Percentiles rank a stretch among this genome's conserved stretches.
These are phyloP conservation scores for Murina feae DNA, from an alignment of 2,113 vertebrate genomes.

Conservation along the genomic window DNA sequence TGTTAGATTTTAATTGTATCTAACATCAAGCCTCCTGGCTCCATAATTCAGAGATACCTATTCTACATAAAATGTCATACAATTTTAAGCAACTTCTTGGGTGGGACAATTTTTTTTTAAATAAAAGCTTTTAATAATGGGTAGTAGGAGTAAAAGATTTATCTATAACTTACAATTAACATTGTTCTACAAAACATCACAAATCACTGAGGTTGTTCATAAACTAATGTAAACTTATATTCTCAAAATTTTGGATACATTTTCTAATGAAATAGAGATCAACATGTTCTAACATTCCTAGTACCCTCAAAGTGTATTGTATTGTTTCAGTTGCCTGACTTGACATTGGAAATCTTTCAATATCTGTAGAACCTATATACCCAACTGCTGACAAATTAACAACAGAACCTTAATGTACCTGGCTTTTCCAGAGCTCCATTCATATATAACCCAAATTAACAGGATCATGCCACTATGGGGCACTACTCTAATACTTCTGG, in stretches of 20 bases:
- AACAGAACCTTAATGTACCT: not conserved
- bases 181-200: not conserved
- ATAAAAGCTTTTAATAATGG: not conserved
- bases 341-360: not conserved
- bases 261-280: not conserved
- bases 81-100: not conserved
- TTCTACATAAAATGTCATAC: not conserved
- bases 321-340: not conserved
- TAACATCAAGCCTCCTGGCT: not conserved
- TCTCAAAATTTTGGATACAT: not conserved
- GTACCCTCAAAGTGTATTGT: not conserved
- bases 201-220: not conserved
- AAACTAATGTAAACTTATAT: not conserved
- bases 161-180: not conserved
- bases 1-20: conserved; percentile 13
- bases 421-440: not conserved
- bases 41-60: not conserved
- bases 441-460: not conserved
- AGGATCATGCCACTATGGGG: not conserved
- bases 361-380: not conserved
- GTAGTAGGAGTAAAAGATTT: not conserved
- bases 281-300: not conserved
- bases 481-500: not conserved
- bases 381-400: not conserved
- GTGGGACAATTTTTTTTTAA: not conserved